phyloP scores from a whole-genome alignment of 2,888 invertebrate genomes.

The Ornithoptera alexandrae region DNA sequence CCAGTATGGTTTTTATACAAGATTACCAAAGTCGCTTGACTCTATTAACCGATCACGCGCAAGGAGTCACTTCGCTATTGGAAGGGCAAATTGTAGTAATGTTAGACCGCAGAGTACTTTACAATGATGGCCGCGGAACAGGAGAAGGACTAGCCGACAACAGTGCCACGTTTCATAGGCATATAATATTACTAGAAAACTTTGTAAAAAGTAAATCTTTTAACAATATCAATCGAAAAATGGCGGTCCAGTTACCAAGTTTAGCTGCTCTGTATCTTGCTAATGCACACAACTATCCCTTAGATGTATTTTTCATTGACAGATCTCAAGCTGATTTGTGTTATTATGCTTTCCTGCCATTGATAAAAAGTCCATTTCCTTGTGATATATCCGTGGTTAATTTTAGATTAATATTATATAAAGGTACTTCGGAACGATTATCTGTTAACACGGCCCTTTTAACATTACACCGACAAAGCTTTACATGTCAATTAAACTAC shows the following conservation, averaged over 20 bases:
- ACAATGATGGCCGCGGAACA: slow-evolving; percentile 96
- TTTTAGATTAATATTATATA: slow-evolving; percentile 50
- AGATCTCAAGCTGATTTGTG: slow-evolving; percentile 47
- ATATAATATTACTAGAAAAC: slow-evolving; percentile 62
- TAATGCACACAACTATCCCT: slow-evolving; percentile 48
- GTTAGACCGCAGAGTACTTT: slow-evolving; percentile 93
- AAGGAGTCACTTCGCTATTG: slow-evolving; percentile 93
- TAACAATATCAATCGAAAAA: slow-evolving; percentile 10
- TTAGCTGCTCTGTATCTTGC: slow-evolving; percentile 53
- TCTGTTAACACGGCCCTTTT: slow-evolving; percentile 51
- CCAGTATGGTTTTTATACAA: slow-evolving; percentile 91
- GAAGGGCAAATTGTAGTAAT: slow-evolving; percentile 95
- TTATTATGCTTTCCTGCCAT: slow-evolving; percentile 56
- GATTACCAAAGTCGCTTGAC: slow-evolving; percentile 85
- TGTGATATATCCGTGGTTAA: slow-evolving; percentile 64
- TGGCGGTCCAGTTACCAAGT: slow-evolving; percentile 49
- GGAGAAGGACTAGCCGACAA: slow-evolving; percentile 96
- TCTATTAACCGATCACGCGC: slow-evolving; percentile 91
- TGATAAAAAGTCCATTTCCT: slow-evolving; percentile 61
- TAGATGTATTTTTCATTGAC: slow-evolving; percentile 59
- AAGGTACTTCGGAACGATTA: slow-evolving; percentile 36
- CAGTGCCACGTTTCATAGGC: slow-evolving; percentile 79
- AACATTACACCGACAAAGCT: slow-evolving; percentile 56
- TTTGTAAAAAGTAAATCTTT: slow-evolving; percentile 37
- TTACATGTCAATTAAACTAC: slow-evolving; percentile 52